phyloP scores from a whole-genome alignment of 2,113 vertebrate species.

The Sander lucioperca region DNA sequence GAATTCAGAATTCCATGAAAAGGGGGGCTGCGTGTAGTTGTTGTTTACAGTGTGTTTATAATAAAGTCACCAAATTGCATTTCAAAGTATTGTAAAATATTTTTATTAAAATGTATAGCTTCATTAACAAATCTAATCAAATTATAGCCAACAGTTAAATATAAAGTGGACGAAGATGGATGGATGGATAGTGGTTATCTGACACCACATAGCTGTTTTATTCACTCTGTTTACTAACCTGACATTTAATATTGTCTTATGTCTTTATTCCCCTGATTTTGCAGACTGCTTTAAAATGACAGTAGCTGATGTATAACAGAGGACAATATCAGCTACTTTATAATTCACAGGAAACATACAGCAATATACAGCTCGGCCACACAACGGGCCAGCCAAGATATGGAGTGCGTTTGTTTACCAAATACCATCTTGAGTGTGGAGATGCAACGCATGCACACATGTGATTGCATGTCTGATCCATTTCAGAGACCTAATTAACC shows the following conservation, averaged over 20 bases:
- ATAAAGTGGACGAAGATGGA: background rate
- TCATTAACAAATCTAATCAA: background rate
- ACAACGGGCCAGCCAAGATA: background rate
- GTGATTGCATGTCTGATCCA: slow-evolving; percentile 44
- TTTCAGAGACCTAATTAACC: slow-evolving; percentile 69
- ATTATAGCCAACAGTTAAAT: background rate
- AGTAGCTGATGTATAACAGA: background rate
- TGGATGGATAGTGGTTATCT: background rate
- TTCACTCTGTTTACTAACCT: background rate
- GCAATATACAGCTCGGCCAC: background rate
- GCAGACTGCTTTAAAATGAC: background rate
- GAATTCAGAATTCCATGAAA: slow-evolving; percentile 15
- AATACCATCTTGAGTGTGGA: slow-evolving; percentile 1
- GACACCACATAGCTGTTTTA: background rate
- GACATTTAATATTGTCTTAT: background rate
- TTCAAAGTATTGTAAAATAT: background rate
- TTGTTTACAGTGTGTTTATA: slow-evolving; percentile 31
- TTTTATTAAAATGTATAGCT: background rate
- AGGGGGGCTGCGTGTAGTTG: background rate
- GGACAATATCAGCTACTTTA: background rate
- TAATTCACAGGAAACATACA: slow-evolving; percentile 5
- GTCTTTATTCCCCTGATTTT: background rate
- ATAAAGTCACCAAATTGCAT: background rate
- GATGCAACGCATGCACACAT: slow-evolving; percentile 37
- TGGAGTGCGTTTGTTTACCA: slow-evolving; percentile 15